Percentiles rank a stretch among this genome's conserved stretches.
These are phyloP conservation scores for Epinephelus cyanopodus DNA, from an alignment of 2,113 vertebrate species.

Conservation along the genomic window DNA sequence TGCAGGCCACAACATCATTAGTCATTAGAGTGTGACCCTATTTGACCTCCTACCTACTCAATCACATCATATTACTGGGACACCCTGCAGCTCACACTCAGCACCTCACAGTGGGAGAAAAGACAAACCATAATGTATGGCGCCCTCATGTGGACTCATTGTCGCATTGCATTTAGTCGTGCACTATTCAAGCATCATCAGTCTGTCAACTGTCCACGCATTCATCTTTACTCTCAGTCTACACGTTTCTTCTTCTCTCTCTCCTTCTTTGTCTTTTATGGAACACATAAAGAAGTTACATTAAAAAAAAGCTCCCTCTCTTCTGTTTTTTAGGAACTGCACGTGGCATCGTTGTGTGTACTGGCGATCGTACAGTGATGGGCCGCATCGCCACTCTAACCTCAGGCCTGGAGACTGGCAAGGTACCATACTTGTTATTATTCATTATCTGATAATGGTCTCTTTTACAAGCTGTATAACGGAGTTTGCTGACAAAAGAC, in stretches of 20 bases:
- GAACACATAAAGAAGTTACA: fast-evolving
- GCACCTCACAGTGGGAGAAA: not conserved
- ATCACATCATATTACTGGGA: not conserved
- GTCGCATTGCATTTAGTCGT: not conserved
- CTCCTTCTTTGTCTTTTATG: not conserved
- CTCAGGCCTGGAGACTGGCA: conserved; percentile 91
- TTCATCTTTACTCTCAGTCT: not conserved
- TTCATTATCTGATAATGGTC: not conserved
- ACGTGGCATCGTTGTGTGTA: conserved; percentile 91
- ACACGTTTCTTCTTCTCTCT: not conserved
- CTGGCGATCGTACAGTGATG: conserved; percentile 93
- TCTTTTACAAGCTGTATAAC: not conserved
- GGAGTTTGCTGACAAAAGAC: not conserved
- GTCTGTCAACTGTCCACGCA: not conserved
- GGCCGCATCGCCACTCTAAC: conserved; percentile 93
- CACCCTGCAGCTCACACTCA: no score
- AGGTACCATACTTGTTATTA: conserved; percentile 53
- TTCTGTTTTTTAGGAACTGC: conserved; percentile 85
- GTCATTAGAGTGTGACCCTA: not conserved
- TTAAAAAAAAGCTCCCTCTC: not conserved
- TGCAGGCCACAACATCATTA: conserved; percentile 6
- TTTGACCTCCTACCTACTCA: not conserved
- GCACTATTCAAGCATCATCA: not conserved
- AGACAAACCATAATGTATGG: not conserved
- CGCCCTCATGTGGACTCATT: conserved; percentile 56